Conservation (phyloP, 2,797 vertebrate genomes). For the Tinamus major region DNA sequence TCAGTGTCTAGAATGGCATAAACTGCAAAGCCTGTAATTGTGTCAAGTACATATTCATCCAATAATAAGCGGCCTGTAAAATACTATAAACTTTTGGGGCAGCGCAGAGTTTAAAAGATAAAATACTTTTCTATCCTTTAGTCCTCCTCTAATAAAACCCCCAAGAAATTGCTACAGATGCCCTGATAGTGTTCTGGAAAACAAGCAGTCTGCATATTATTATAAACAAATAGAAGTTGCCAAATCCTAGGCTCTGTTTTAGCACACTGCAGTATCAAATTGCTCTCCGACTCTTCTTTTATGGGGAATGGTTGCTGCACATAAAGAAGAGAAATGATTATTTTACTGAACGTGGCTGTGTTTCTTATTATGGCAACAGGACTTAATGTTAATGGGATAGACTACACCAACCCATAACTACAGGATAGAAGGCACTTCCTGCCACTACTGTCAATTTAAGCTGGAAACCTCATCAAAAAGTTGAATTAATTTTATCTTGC, state of each 20-base stretch:
- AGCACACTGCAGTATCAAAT: not conserved
- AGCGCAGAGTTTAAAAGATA: not conserved
- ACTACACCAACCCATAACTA: not conserved
- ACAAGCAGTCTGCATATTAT: not conserved
- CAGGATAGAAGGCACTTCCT: slow-evolving; percentile 8
- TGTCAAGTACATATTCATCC: not conserved
- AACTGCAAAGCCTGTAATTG: not conserved
- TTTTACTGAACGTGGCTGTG: slow-evolving; percentile 20
- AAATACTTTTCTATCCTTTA: not conserved
- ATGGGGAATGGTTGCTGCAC: not conserved
- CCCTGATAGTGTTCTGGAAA: not conserved
- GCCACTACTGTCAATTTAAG: not conserved
- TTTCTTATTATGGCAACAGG: slow-evolving; percentile 3
- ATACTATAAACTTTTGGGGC: not conserved
- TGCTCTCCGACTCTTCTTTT: slow-evolving; percentile 9
- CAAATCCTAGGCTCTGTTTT: slow-evolving; percentile 19
- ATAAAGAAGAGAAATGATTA: not conserved
- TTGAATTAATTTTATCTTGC: not conserved
- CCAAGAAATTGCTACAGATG: not conserved
- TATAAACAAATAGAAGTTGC: not conserved
- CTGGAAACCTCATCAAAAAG: not conserved
- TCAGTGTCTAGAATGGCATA: not conserved
- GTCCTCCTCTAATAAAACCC: not conserved
- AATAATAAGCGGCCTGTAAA: not conserved
- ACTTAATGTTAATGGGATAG: not conserved